Evolutionary conservation across 30 jellyfish, hydroid and myxozoan genomes (phyloP).

Genomic region (Cassiopea andromeda): DNA sequence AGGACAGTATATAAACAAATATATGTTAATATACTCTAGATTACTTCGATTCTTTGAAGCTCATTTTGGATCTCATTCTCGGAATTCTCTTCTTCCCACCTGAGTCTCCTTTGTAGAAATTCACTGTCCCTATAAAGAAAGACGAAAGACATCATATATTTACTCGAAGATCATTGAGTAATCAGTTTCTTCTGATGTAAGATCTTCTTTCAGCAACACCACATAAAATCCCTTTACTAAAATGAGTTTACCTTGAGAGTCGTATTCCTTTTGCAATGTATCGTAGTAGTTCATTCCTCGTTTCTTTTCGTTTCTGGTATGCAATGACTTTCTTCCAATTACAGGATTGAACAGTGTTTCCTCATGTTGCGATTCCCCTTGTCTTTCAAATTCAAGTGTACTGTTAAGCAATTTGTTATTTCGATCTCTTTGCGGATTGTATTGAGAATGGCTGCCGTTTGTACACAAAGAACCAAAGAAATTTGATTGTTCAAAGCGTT

Average conservation of each 20-base stretch:
- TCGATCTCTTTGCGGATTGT: too few species aligned
- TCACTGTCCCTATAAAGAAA: not conserved
- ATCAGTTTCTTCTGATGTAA: too few species aligned
- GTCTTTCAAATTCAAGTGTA: not conserved
- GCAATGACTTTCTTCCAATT: not conserved
- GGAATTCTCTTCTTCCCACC: constrained; percentile 1
- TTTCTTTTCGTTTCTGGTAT: not conserved
- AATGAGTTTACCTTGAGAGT: not conserved
- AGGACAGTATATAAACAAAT: too few species aligned
- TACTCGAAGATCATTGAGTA: not conserved
- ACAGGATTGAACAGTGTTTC: not conserved
- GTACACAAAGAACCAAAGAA: not conserved
- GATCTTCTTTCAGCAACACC: too few species aligned
- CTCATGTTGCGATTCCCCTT: not conserved
- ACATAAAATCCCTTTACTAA: not conserved
- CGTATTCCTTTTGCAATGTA: not conserved
- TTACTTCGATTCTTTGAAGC: not conserved
- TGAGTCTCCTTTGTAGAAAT: not conserved
- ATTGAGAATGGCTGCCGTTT: too few species aligned
- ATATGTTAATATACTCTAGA: not conserved
- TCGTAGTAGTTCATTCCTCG: not conserved
- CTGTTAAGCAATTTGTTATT: too few species aligned
- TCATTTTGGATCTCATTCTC: not conserved
- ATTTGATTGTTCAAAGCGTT: not conserved
- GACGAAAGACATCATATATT: not conserved